Evolutionary conservation across 2,113 vertebrate genomes (phyloP), one percentile per base, ranked within the genome.

Genomic region (Synodontis membranacea): DNA sequence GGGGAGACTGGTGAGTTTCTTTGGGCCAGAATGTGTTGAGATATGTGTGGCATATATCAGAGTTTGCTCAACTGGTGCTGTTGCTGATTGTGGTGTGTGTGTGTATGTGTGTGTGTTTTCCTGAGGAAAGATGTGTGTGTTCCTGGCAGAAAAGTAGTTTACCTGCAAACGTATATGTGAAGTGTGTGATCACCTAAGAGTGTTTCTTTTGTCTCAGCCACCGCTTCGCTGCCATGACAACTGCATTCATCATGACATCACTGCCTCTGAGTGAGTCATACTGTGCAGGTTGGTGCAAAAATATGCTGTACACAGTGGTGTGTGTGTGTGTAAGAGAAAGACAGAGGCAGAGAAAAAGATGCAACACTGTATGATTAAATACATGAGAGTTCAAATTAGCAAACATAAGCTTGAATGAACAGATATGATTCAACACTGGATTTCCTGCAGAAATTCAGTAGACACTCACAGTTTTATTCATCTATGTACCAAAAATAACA

Each of bases 401-500:
- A 4, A 2, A 31, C 72, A 31, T 58, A 21, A 25, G 19, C 62
- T 46, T 42, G 39, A 37, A 31, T 15, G 39, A 84, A 79, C 17
- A 25, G 86, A 42, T 34, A 76, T 17, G 68, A 76, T 8, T 42
- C 0, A 58, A 80, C 78, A 80, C 34, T 17, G 1, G 31, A 86
- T 31, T 54, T 1, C 75, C 74, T 84, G 31, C 74, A 62, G 54
- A 28, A 34, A 86, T 72, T 80, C 70, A 83, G 86, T 88, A 37
- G 87, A 94, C 94, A 94, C 93, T 81, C 87, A 93, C 88, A 88
- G 93, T 72, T 92, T 95, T 95, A 90, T 94, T 95, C 93, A 92
- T 94, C 93, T 93, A 95, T 93, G 94, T 96, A 95, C 94, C 93
- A 96, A 96, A 96, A 95, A 95, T 95, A 95, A 94, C 94, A 94